Base-by-base conservation (phyloP, 2,797 vertebrate species). In the Cuculus canorus region DNA sequence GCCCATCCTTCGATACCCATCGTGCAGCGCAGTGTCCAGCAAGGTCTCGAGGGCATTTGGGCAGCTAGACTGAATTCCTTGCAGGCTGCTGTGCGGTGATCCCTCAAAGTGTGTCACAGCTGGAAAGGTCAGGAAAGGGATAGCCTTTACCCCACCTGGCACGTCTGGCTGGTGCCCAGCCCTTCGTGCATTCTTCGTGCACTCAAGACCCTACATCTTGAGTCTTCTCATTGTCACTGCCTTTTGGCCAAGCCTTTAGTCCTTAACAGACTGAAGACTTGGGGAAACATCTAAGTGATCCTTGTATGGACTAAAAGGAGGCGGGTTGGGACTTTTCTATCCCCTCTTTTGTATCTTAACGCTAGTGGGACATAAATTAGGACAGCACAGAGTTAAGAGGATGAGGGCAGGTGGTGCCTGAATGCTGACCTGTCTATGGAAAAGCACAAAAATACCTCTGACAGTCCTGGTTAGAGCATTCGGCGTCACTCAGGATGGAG, bases 1-100 rank as follows among this genome's bases (percentile, higher is more conserved):
- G 11, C 2, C 5, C 1, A 1, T 54, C n/a, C 60, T 56, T 2
- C 0, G 21, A 2, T 0, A 15, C 3, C 25, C 2, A 0, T 4
- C 24, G 1, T 5, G 28, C 0, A 1, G 2, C 0, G 2, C 0
- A 2, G 10, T 1, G 21, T 41, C 64, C 79, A n/a, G 47, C 5
- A 3, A 39, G 17, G 14, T 7, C 64, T 39, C 7, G 2, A 27
- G 47, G 12, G 28, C 13, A 53, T 10, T 25, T 27, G 5, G 5
- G 33, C 3, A 60, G 19, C 45, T 48, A 6, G 33, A 72, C 19
- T 76, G 33, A 80, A 56, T 41, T 82, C 13, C 35, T 39, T 0
- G 1, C 0, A 52, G 7, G 21, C 41, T 43, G 18, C 3, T 12
- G 25, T 11, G 59, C 59, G 27, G 28, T 0, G 13, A 59, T 48